A percentile compares a stretch with the other conserved stretches of the same genome.
Conservation (phyloP, 2,888 invertebrate genomes). For the Apodemia zela region DNA sequence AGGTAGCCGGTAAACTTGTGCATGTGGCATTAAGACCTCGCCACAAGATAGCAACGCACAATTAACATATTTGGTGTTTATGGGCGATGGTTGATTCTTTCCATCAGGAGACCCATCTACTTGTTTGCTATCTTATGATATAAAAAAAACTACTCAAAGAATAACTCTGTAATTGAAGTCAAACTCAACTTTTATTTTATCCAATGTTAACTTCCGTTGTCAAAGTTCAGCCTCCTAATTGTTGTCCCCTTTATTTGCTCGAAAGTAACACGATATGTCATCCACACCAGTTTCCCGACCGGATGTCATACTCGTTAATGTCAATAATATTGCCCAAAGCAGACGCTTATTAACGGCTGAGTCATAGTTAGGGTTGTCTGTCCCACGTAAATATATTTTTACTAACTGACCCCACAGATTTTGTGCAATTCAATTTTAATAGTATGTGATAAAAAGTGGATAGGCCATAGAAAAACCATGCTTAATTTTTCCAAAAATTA, state of each 20-base stretch:
- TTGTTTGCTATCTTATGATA: too few relatives aligned
- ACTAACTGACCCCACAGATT: neutral
- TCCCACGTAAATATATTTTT: neutral
- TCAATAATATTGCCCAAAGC: conserved; percentile 71
- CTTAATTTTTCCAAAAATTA: too few relatives aligned
- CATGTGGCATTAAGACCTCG: too few relatives aligned
- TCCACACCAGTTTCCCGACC: conserved; percentile 51
- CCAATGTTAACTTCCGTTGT: conserved; percentile 48
- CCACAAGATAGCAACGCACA: too few relatives aligned
- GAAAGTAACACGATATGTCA: conserved; percentile 69
- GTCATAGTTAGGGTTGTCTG: conserved; percentile 38
- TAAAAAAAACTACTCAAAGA: too few relatives aligned
- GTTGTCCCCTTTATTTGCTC: conserved; percentile 70
- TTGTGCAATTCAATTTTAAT: neutral
- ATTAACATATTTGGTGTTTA: too few relatives aligned
- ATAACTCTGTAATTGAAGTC: neutral
- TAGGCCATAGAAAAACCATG: too few relatives aligned
- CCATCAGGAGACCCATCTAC: too few relatives aligned
- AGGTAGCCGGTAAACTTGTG: too few relatives aligned
- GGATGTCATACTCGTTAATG: conserved; percentile 72
- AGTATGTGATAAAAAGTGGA: too few relatives aligned
- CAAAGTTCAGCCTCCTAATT: conserved; percentile 58
- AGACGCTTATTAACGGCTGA: conserved; percentile 63
- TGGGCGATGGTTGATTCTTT: too few relatives aligned
- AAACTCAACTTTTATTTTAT: conserved; percentile 18